Percentiles rank a stretch among this genome's conserved stretches.
Conservation (phyloP, 1,140 invertebrate species). For the Heliconius nattereri region DNA sequence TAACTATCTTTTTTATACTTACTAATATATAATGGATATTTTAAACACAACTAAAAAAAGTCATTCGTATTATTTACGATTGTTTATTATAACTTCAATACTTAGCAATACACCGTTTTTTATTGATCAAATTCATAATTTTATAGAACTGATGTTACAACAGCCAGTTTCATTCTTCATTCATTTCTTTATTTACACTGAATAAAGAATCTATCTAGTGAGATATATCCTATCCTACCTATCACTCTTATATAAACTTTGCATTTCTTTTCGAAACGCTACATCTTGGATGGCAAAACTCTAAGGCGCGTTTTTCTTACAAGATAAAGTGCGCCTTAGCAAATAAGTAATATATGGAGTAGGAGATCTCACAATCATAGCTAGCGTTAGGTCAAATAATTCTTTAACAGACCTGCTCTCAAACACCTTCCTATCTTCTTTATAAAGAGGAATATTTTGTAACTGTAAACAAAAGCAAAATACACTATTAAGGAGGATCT, state of each 20-base stretch:
- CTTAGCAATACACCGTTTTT: neutral
- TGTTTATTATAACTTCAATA: neutral
- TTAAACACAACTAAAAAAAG: neutral
- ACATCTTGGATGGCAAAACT: too few species aligned
- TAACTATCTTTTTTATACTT: neutral
- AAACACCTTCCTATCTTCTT: too few species aligned
- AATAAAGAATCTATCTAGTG: neutral
- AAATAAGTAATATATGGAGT: too few species aligned
- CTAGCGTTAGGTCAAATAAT: too few species aligned
- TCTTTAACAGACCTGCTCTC: too few species aligned
- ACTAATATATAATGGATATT: neutral
- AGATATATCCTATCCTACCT: too few species aligned
- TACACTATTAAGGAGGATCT: neutral
- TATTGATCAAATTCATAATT: neutral
- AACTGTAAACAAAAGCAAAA: neutral
- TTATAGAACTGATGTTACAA: neutral
- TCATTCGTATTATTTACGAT: neutral
- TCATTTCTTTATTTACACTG: neutral
- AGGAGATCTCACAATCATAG: too few species aligned
- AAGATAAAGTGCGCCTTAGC: too few species aligned
- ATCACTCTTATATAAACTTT: too few species aligned
- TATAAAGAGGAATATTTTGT: neutral
- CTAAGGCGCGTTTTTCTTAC: too few species aligned
- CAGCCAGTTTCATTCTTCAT: neutral
- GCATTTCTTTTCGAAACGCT: too few species aligned